These are phyloP conservation scores for Pseudotriccus pelzelni DNA, from an alignment of 2,797 vertebrate genomes.

Conservation along the genomic window DNA sequence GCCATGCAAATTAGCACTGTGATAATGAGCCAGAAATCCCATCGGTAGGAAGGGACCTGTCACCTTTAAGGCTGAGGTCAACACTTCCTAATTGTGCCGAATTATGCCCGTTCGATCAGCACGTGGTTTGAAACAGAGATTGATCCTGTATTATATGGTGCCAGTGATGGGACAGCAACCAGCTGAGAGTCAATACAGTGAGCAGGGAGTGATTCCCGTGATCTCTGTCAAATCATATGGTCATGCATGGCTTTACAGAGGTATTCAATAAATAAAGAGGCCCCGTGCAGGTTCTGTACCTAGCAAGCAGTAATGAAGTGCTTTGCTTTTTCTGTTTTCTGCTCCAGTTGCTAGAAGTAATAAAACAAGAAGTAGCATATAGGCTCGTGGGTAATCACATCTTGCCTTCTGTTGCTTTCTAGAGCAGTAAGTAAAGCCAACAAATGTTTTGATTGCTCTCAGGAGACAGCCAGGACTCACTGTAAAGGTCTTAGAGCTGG, in stretches of 20 bases:
- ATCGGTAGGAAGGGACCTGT: neutral
- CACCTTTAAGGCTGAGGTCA: constrained; percentile 8
- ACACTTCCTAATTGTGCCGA: neutral
- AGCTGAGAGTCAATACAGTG: neutral
- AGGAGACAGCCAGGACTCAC: neutral
- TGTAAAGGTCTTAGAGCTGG: neutral
- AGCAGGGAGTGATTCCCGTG: neutral
- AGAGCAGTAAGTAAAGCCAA: neutral
- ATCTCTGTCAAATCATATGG: neutral
- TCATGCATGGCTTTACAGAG: neutral
- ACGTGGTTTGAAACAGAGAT: neutral
- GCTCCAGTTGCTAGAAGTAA: constrained; percentile 11
- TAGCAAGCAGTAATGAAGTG: neutral
- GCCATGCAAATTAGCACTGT: constrained; percentile 21
- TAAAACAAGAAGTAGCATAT: neutral
- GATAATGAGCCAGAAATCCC: constrained; percentile 28
- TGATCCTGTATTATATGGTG: neutral
- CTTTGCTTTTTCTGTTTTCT: constrained; percentile 12
- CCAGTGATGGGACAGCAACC: neutral
- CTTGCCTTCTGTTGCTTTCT: neutral
- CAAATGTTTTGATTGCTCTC: neutral
- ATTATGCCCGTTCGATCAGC: neutral
- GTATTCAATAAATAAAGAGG: constrained; percentile 8
- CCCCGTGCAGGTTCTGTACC: neutral
- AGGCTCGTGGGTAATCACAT: neutral